These are phyloP conservation scores for Deroplatys truncata DNA, from an alignment of 2,888 invertebrate species.

Conservation along the genomic window DNA sequence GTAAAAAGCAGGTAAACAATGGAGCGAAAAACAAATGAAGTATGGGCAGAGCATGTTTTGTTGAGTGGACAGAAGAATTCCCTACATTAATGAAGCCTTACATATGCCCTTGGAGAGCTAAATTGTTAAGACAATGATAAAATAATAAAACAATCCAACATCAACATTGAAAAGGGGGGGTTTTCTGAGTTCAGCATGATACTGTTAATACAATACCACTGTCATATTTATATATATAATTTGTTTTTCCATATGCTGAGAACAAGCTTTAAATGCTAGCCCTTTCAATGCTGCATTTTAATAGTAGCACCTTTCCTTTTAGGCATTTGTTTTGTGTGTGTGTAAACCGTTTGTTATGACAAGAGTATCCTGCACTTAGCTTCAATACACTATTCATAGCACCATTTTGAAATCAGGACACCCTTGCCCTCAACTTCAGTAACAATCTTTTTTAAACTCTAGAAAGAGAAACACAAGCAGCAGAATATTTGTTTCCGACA, in stretches of 20 bases:
- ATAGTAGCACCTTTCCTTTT: background rate
- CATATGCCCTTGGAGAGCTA: background rate
- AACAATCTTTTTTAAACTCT: conserved; percentile 4
- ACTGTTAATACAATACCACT: background rate
- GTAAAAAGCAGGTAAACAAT: conserved; percentile 5
- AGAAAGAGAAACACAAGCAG: background rate
- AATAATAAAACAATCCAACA: background rate
- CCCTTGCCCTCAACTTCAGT: background rate
- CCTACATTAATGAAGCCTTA: background rate
- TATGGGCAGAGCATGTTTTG: background rate
- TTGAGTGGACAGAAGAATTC: background rate
- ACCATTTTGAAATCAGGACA: conserved; percentile 19
- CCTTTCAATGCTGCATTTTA: background rate
- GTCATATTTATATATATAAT: background rate
- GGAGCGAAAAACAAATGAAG: background rate
- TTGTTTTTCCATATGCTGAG: background rate
- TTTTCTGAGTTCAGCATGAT: background rate
- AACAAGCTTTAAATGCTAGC: conserved; percentile 9
- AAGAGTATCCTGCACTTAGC: background rate
- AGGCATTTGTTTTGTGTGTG: background rate
- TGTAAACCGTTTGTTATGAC: background rate
- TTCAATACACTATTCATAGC: conserved; percentile 10
- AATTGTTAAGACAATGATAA: background rate
- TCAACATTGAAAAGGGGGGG: background rate
- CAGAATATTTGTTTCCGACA: background rate